Conservation (phyloP, 2,888 invertebrate species). For the Seira ritae region DNA sequence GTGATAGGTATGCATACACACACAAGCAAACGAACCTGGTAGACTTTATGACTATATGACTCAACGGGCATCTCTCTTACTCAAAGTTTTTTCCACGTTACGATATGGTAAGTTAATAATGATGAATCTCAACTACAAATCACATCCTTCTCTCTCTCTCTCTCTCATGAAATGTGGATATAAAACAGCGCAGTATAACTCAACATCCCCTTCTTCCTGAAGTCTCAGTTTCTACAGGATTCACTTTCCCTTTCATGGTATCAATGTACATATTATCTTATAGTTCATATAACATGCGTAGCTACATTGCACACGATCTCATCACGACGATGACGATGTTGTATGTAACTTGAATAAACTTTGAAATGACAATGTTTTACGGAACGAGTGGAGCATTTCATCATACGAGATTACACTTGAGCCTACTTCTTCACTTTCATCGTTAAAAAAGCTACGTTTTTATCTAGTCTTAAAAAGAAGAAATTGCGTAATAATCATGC, state of each 20-base stretch:
- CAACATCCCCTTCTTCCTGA: background rate
- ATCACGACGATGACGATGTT: no score
- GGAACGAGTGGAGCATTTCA: background rate
- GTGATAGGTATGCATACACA: conserved; percentile 35
- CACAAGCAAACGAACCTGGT: no score
- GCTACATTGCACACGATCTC: no score
- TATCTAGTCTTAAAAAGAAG: background rate
- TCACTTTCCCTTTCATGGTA: no score
- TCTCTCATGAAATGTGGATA: background rate
- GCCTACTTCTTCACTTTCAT: background rate
- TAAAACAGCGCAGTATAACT: background rate
- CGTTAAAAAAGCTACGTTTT: background rate
- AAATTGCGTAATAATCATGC: conserved; percentile 7
- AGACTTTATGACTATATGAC: background rate
- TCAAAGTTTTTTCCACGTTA: conserved; percentile 22
- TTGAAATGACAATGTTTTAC: conserved; percentile 2
- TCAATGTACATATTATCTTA: no score
- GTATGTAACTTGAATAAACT: conserved; percentile 12
- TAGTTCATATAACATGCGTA: background rate
- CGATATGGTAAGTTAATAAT: conserved; percentile 41
- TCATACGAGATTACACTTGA: background rate
- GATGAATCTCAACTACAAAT: conserved; percentile 45
- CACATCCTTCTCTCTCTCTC: conserved; percentile 25
- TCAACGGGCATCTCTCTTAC: background rate
- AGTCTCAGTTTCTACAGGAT: no score